Percentiles rank a stretch among this genome's conserved stretches.
These are phyloP conservation scores for Formicarius rufipectus DNA, from an alignment of 2,113 vertebrate genomes.

Conservation along the genomic window DNA sequence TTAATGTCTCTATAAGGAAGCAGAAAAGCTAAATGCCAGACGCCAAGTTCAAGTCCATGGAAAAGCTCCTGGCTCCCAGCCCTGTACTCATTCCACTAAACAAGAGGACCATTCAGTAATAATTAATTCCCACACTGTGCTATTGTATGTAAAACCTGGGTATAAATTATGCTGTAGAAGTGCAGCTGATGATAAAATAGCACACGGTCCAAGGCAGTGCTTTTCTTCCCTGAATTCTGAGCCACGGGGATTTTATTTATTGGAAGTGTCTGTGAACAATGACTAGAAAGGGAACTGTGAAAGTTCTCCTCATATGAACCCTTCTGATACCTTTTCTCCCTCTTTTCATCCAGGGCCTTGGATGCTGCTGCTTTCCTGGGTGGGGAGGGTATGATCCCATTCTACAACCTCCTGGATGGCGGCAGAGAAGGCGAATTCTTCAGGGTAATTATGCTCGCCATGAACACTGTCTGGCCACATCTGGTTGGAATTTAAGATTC, in stretches of 20 bases:
- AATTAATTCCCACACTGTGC: constrained; percentile 59
- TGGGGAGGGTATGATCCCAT: constrained; percentile 84
- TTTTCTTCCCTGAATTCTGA: background rate
- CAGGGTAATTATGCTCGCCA: constrained; percentile 72
- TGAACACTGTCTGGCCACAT: background rate
- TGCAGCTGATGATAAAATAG: background rate
- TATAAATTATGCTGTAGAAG: constrained; percentile 11
- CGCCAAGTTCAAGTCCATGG: constrained; percentile 38
- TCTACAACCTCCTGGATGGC: constrained; percentile 86
- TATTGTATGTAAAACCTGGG: constrained; percentile 65
- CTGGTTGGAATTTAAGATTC: background rate
- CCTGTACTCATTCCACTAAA: constrained; percentile 44
- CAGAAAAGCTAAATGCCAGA: constrained; percentile 59
- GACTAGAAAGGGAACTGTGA: background rate
- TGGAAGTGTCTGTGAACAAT: background rate
- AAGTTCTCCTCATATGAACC: background rate
- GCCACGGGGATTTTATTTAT: background rate
- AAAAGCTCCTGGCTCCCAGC: constrained; percentile 55
- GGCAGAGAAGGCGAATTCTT: constrained; percentile 87
- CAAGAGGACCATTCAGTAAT: constrained; percentile 53
- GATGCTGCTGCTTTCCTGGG: constrained; percentile 84
- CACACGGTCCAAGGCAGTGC: background rate
- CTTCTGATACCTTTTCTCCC: background rate
- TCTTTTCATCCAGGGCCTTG: constrained; percentile 76
- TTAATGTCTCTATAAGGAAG: constrained; percentile 60